phyloP scores from a whole-genome alignment of 2,888 invertebrate species.

The Amblyjoppa proteus region DNA sequence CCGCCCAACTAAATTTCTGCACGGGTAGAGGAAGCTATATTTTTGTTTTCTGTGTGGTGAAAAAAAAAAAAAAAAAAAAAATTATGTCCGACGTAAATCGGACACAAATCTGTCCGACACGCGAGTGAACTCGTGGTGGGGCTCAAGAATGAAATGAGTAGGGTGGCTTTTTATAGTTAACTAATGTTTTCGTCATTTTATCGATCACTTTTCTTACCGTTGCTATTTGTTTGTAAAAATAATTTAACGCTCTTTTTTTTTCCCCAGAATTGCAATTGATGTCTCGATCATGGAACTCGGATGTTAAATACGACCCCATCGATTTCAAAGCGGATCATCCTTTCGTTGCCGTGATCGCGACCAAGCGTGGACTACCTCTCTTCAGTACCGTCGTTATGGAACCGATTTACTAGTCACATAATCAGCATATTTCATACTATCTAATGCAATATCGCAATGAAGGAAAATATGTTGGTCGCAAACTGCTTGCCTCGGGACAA shows the following conservation, averaged over 20 bases:
- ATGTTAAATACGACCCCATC: neutral
- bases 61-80: too few relatives aligned
- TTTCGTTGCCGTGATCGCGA: slow-evolving; percentile 3
- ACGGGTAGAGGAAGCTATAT: too few relatives aligned
- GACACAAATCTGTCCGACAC: too few relatives aligned
- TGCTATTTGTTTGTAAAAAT: neutral
- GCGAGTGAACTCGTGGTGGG: too few relatives aligned
- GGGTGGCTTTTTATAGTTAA: neutral
- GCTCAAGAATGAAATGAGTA: too few relatives aligned
- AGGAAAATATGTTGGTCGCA: too few relatives aligned
- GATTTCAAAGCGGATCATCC: neutral
- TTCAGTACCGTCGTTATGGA: neutral
- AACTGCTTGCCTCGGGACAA: too few relatives aligned
- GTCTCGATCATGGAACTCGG: neutral
- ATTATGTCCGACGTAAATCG: too few relatives aligned
- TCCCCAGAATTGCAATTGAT: neutral
- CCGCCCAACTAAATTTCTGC: too few relatives aligned
- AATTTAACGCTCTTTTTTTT: neutral
- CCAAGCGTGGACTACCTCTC: neutral
- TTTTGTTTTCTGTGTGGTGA: too few relatives aligned
- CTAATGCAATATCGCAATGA: too few relatives aligned
- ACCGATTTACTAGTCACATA: neutral
- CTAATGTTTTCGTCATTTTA: neutral
- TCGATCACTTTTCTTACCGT: neutral
- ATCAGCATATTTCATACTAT: too few relatives aligned